Percentiles rank a stretch among this genome's conserved stretches.
Conservation (phyloP, 2,888 invertebrate genomes). For the Acronicta leporina region DNA sequence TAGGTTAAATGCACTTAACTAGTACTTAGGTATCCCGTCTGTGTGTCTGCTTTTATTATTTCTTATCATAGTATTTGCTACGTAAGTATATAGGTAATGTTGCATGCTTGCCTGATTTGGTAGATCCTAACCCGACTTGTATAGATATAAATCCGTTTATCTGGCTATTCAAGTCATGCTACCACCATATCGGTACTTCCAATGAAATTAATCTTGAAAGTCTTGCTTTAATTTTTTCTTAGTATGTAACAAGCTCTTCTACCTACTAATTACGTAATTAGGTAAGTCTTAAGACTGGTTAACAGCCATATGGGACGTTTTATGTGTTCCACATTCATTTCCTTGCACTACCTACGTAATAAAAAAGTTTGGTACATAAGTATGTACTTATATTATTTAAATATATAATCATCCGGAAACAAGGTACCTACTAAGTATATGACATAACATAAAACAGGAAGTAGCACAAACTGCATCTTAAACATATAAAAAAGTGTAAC, state of each 20-base stretch:
- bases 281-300: constrained; percentile 10
- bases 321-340: constrained; percentile 45
- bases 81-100: no score
- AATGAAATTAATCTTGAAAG: constrained; percentile 18
- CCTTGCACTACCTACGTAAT: constrained; percentile 29
- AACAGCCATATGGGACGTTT: constrained; percentile 13
- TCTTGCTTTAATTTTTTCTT: constrained; percentile 17
- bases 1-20: no score
- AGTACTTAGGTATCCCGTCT: no score
- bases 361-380: constrained; percentile 30
- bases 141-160: constrained; percentile 27
- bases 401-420: constrained; percentile 43
- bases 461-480: constrained; percentile 51
- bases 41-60: no score
- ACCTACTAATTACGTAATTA: constrained; percentile 42
- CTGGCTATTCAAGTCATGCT: constrained; percentile 32
- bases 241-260: constrained; percentile 16
- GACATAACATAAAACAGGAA: constrained; percentile 59
- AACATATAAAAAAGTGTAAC: constrained; percentile 54
- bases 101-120: no score
- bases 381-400: constrained; percentile 17
- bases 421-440: constrained; percentile 33
- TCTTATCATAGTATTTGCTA: no score
- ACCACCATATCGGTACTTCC: constrained; percentile 41
- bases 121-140: constrained; percentile 1